These are phyloP conservation scores for Pungitius pungitius DNA, from an alignment of 2,113 vertebrate genomes.

Conservation along the genomic window DNA sequence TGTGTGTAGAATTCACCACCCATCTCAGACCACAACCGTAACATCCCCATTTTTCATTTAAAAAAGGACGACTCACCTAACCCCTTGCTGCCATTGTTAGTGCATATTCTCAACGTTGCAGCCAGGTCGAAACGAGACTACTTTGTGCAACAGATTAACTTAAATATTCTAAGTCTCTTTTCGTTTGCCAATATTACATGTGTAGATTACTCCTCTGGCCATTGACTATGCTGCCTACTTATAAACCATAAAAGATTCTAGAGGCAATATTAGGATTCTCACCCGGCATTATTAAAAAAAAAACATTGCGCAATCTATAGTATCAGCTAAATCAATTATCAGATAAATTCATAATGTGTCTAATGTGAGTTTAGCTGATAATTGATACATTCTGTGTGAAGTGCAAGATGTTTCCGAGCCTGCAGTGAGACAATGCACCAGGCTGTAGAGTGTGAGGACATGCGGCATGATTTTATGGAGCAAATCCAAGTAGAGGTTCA, in stretches of 20 bases:
- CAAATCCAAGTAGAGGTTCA: constrained; percentile 25
- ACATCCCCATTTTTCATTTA: not conserved
- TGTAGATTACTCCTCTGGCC: not conserved
- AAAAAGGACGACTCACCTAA: not conserved
- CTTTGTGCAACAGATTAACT: not conserved
- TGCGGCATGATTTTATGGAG: constrained; percentile 4
- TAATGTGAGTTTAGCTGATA: constrained; percentile 41
- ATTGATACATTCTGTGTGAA: constrained; percentile 40
- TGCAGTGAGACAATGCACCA: constrained; percentile 11
- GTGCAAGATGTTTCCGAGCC: constrained; percentile 27
- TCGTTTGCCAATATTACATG: constrained; percentile 4
- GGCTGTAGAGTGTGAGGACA: not conserved
- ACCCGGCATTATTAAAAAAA: constrained; percentile 38
- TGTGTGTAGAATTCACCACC: too few species aligned
- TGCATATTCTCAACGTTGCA: not conserved
- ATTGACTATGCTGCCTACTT: not conserved
- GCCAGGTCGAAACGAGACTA: not conserved
- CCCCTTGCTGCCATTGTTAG: not conserved
- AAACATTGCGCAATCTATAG: constrained; percentile 33
- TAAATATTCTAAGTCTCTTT: not conserved
- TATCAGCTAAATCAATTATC: constrained; percentile 26
- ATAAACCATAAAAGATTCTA: constrained; percentile 23
- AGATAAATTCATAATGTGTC: constrained; percentile 33
- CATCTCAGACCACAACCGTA: not conserved
- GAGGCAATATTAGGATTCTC: constrained; percentile 37